These are phyloP conservation scores for Brotula barbata DNA, from an alignment of 2,797 vertebrate species.

Conservation along the genomic window DNA sequence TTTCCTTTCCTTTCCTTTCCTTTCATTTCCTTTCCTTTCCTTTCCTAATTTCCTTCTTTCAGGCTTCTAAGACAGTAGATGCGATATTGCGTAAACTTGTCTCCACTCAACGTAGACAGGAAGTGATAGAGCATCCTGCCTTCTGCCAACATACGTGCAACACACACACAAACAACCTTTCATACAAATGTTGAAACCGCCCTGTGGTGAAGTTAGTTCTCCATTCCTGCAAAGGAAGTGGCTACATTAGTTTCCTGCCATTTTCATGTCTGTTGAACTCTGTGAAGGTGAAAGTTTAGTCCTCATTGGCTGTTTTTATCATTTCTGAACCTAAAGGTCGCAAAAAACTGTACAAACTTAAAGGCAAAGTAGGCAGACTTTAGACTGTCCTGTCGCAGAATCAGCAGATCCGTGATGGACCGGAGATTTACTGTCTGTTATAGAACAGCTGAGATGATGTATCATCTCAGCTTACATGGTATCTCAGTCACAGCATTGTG, in stretches of 20 bases:
- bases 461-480: conserved; percentile 18
- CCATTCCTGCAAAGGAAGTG: conserved; percentile 54
- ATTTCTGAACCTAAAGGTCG: no score
- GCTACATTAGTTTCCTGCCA: conserved; percentile 42
- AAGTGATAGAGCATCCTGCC: conserved; percentile 14
- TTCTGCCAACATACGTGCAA: conserved; percentile 9
- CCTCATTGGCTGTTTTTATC: no score
- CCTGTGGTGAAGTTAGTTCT: conserved; percentile 31
- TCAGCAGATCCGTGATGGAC: conserved; percentile 3
- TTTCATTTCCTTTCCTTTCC: background rate
- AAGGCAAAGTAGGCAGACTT: no score
- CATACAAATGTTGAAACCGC: conserved; percentile 10
- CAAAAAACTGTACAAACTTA: no score
- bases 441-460: conserved; percentile 19
- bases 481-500: no score
- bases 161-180: background rate
- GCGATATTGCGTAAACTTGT: no score
- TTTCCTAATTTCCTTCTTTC: no score
- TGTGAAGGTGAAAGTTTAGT: no score
- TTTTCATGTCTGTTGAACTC: no score
- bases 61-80: no score
- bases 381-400: no score
- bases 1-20: background rate
- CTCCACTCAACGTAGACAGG: no score
- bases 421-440: conserved; percentile 9